A percentile compares a stretch with the other conserved stretches of the same genome.
phyloP scores from a whole-genome alignment of 1,140 invertebrate species.

The Euglossa dilemma region DNA sequence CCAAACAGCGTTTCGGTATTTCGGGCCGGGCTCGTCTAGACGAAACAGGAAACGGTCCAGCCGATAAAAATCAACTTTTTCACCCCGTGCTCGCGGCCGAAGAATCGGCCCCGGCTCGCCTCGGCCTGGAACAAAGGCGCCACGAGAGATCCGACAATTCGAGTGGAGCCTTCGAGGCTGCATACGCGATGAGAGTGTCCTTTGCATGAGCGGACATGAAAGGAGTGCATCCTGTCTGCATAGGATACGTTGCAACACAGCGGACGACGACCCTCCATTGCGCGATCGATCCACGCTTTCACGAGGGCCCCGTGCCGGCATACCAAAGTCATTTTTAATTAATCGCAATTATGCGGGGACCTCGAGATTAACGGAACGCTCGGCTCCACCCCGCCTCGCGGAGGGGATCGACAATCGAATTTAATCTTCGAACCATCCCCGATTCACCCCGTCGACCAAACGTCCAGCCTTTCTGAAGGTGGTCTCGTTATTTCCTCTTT shows the following conservation, averaged over 20 bases:
- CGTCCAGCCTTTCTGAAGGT: too few relatives aligned
- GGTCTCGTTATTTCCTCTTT: too few relatives aligned
- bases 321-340: slow-evolving; percentile 50
- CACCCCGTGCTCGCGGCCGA: neutral
- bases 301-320: slow-evolving; percentile 19
- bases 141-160: slow-evolving; percentile 28
- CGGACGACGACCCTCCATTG: slow-evolving; percentile 30
- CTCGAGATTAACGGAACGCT: slow-evolving; percentile 8
- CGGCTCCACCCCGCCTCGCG: neutral
- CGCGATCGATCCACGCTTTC: slow-evolving; percentile 41
- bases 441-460: neutral
- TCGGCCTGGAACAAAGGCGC: slow-evolving; percentile 29
- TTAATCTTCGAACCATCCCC: slow-evolving; percentile 3
- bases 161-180: slow-evolving; percentile 36
- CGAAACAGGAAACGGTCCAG: neutral
- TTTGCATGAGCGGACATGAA: slow-evolving; percentile 49
- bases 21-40: neutral
- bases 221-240: slow-evolving; percentile 54
- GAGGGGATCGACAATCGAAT: slow-evolving; percentile 23
- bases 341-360: slow-evolving; percentile 37
- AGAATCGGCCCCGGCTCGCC: slow-evolving; percentile 1
- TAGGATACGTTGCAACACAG: slow-evolving; percentile 40
- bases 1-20: neutral
- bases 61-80: slow-evolving; percentile 28
- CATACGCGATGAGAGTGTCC: slow-evolving; percentile 53